These are phyloP conservation scores for Drosophila cracens DNA, from an alignment of 2,888 invertebrate genomes.

Conservation along the genomic window DNA sequence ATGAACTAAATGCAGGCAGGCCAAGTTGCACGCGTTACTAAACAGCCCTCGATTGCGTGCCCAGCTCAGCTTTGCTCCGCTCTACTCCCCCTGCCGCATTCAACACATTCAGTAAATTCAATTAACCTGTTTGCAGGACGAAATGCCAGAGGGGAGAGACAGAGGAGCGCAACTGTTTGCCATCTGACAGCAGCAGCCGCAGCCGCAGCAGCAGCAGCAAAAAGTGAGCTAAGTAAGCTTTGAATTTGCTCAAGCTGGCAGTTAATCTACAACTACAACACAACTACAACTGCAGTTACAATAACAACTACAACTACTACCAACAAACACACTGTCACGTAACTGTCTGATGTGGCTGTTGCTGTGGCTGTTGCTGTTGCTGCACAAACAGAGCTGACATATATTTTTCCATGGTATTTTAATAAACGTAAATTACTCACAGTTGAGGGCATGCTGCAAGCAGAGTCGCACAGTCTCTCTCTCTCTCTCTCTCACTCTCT, in stretches of 20 bases:
- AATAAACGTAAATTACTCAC: slow-evolving; percentile 49
- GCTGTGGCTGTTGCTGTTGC: slow-evolving; percentile 21
- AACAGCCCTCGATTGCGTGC: slow-evolving; percentile 15
- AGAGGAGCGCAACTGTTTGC: slow-evolving; percentile 3
- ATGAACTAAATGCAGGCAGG: slow-evolving; percentile 8
- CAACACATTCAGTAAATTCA: slow-evolving; percentile 63
- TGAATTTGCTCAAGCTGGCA: slow-evolving; percentile 39
- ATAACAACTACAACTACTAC: not conserved
- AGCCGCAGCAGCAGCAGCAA: slow-evolving; percentile 1
- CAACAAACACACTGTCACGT: slow-evolving; percentile 3
- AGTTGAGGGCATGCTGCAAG: slow-evolving; percentile 17
- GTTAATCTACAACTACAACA: slow-evolving; percentile 45
- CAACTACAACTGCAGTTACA: not conserved
- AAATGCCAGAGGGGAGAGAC: slow-evolving; percentile 20
- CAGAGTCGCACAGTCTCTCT: not conserved
- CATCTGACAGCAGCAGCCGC: slow-evolving; percentile 8
- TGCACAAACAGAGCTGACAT: not conserved
- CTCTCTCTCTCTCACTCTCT: too few species aligned
- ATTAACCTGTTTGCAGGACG: slow-evolving; percentile 67
- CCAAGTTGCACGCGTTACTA: slow-evolving; percentile 17
- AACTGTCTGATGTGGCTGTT: slow-evolving; percentile 4
- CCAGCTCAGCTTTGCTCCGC: not conserved
- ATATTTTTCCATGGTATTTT: slow-evolving; percentile 44
- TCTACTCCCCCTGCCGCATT: not conserved
- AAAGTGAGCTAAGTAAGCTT: slow-evolving; percentile 33